Evolutionary conservation across 2,113 vertebrate genomes (phyloP).

Genomic region (Thomomys bottae): DNA sequence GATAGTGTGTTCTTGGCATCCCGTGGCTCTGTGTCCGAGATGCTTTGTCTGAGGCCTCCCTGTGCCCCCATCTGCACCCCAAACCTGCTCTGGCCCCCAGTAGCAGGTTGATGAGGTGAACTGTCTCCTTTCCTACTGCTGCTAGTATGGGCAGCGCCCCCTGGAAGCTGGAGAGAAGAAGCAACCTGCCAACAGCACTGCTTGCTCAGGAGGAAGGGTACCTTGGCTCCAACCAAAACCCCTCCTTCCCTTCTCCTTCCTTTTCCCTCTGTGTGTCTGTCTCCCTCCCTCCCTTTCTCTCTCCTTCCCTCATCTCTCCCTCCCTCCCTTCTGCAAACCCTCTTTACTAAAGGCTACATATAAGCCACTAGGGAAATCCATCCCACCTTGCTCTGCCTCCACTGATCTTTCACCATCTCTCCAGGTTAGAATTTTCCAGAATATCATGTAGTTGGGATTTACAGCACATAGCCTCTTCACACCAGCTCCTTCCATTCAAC

Average conservation of each 20-base stretch:
- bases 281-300: not conserved
- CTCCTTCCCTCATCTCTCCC: rapidly evolving
- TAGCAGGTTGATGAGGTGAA: rapidly evolving
- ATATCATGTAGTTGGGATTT: not conserved
- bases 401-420: not conserved
- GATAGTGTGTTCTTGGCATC: rapidly evolving
- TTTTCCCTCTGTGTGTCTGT: not conserved
- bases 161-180: too few relatives aligned
- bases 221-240: too few relatives aligned
- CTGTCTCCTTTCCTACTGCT: too few relatives aligned
- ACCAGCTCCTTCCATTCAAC: not conserved
- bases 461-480: not conserved
- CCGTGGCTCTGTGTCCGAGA: not conserved
- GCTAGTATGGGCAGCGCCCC: not conserved
- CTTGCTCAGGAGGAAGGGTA: too few relatives aligned
- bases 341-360: not conserved
- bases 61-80: not conserved
- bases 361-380: not conserved
- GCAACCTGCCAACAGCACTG: too few relatives aligned
- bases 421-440: not conserved
- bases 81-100: rapidly evolving
- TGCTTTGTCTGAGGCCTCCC: not conserved
- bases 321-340: not conserved
- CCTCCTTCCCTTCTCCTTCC: not conserved
- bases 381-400: not conserved